These are phyloP conservation scores for Tetranychus truncatus DNA, from an alignment of 2,888 invertebrate species.

Conservation along the genomic window DNA sequence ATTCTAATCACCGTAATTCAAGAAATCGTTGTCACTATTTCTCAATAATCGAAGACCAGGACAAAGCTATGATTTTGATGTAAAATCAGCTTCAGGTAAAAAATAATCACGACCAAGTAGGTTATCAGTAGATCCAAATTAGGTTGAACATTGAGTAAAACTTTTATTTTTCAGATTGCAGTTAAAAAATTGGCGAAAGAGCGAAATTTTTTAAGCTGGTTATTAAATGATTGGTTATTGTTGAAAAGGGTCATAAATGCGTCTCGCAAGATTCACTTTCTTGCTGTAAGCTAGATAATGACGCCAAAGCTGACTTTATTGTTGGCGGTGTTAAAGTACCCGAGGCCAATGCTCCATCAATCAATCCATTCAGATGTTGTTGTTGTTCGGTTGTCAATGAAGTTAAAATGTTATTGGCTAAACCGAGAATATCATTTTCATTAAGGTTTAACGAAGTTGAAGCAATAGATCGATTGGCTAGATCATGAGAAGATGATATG, in stretches of 20 bases:
- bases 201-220: no score
- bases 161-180: no score
- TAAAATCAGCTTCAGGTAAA: no score
- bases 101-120: no score
- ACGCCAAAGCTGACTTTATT: constrained; percentile 14
- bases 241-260: constrained; percentile 3
- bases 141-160: no score
- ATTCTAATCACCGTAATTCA: neutral
- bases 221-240: neutral
- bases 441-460: constrained; percentile 4
- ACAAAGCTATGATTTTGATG: neutral
- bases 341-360: constrained; percentile 18
- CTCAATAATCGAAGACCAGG: neutral
- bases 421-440: constrained; percentile 9
- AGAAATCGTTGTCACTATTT: neutral
- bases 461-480: neutral
- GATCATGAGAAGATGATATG: neutral
- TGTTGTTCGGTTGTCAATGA: constrained; percentile 17
- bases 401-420: constrained; percentile 10
- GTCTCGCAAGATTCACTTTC: constrained; percentile 1
- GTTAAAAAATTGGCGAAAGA: no score
- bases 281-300: neutral
- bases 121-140: no score
- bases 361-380: constrained; percentile 19
- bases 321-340: constrained; percentile 15